Conservation (phyloP, 92 coral and sea anemone genomes). For the Palythoa heliodiscus region DNA sequence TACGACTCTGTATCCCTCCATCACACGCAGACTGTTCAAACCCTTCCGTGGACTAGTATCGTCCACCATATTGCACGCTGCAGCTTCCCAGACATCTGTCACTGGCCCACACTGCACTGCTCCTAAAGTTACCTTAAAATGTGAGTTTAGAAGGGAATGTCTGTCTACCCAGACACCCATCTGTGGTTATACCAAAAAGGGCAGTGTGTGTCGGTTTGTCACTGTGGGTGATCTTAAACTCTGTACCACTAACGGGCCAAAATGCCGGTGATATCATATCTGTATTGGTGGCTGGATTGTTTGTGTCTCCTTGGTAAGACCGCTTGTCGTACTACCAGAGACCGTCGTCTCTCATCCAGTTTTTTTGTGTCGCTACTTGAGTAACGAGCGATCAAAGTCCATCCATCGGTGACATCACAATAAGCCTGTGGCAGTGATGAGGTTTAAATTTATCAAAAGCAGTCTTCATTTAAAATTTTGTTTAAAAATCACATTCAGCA, state of each 20-base stretch:
- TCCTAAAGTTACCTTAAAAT: background rate
- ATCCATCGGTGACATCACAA: background rate
- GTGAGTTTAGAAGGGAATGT: background rate
- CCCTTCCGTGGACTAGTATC: conserved; percentile 29
- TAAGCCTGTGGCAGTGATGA: background rate
- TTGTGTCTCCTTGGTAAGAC: background rate
- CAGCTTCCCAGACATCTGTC: conserved; percentile 12
- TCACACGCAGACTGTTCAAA: conserved; percentile 36
- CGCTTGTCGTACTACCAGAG: background rate
- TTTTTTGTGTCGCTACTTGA: background rate
- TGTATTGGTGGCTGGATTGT: background rate
- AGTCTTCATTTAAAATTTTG: too few species aligned
- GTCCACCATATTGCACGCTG: background rate
- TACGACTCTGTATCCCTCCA: conserved; percentile 36
- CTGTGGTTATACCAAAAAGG: background rate
- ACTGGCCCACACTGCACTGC: background rate
- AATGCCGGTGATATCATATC: background rate
- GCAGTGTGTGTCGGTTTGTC: background rate
- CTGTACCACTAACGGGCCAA: background rate
- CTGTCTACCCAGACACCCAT: background rate
- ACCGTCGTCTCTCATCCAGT: background rate
- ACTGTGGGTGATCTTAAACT: background rate
- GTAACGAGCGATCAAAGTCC: background rate
- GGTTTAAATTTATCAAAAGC: too few species aligned
- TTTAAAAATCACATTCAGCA: too few species aligned